phyloP scores from a whole-genome alignment of 2,797 vertebrate genomes.

The Hozukius guyotensis region DNA sequence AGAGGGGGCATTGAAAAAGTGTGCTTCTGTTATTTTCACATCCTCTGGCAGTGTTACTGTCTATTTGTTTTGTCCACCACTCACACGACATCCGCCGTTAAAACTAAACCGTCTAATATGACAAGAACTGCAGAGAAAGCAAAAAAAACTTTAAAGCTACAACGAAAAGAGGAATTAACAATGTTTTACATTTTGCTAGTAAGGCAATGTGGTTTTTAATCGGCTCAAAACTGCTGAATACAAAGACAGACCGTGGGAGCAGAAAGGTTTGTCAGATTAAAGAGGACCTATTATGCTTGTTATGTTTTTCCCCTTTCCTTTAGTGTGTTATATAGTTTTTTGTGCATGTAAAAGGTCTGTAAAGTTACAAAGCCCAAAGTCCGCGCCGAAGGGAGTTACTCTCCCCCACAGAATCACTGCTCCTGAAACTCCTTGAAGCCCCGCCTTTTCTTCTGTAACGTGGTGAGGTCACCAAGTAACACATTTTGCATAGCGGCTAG shows the following conservation, averaged over 20 bases:
- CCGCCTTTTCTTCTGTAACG: too few relatives aligned
- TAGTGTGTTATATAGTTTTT: too few relatives aligned
- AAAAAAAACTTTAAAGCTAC: neutral
- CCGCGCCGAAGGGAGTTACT: too few relatives aligned
- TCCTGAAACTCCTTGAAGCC: too few relatives aligned
- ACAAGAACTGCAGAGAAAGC: neutral
- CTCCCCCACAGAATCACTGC: too few relatives aligned
- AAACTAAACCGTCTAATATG: neutral
- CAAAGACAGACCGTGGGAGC: neutral
- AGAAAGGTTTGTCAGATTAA: neutral
- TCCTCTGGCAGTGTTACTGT: slow-evolving; percentile 16
- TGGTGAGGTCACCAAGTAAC: too few relatives aligned
- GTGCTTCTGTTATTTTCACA: slow-evolving; percentile 58
- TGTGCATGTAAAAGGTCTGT: too few relatives aligned
- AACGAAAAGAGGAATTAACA: slow-evolving; percentile 7
- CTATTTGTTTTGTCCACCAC: slow-evolving; percentile 8
- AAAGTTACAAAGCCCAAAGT: too few relatives aligned
- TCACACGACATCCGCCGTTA: neutral
- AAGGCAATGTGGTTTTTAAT: neutral
- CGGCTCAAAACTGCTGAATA: neutral
- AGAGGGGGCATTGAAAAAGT: slow-evolving; percentile 34
- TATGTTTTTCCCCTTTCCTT: too few relatives aligned
- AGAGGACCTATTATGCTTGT: too few relatives aligned
- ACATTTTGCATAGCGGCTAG: too few relatives aligned
- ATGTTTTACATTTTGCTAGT: neutral